Percentiles rank a stretch among this genome's conserved stretches.
Conservation (phyloP, 2,113 vertebrate species). For the Athene noctua region DNA sequence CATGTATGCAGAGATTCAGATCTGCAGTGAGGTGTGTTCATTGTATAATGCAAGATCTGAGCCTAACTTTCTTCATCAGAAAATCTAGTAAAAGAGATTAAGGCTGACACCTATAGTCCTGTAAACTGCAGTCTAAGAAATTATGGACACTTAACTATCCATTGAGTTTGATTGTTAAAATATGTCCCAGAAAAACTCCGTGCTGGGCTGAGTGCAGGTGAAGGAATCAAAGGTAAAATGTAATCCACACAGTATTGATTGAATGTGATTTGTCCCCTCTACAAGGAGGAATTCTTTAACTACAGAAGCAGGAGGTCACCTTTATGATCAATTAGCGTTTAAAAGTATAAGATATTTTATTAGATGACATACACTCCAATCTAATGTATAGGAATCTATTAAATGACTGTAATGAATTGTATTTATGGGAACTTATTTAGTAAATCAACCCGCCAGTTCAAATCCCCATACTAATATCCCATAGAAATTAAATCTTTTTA, state of each 20-base stretch:
- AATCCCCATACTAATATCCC: not conserved
- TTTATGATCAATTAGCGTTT: not conserved
- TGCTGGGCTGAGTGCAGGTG: not conserved
- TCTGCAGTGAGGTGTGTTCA: not conserved
- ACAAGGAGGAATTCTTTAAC: not conserved
- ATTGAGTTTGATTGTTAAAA: not conserved
- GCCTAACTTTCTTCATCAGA: not conserved
- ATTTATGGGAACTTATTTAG: constrained; percentile 1
- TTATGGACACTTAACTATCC: not conserved
- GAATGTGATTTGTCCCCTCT: not conserved
- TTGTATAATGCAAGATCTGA: not conserved
- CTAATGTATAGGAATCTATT: not conserved
- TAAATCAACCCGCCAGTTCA: not conserved
- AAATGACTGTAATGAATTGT: not conserved
- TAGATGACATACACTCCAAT: not conserved
- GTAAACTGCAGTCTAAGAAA: not conserved
- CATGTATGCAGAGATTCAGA: not conserved
- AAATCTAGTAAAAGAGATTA: not conserved
- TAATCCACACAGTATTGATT: not conserved
- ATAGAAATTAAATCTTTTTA: not conserved
- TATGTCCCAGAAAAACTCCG: not conserved
- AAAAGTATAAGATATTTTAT: not conserved
- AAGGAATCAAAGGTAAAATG: not conserved
- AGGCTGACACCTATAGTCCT: not conserved
- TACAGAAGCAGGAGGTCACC: not conserved